phyloP scores from a whole-genome alignment of 1,140 invertebrate species.

The Scaptomyza graminum region DNA sequence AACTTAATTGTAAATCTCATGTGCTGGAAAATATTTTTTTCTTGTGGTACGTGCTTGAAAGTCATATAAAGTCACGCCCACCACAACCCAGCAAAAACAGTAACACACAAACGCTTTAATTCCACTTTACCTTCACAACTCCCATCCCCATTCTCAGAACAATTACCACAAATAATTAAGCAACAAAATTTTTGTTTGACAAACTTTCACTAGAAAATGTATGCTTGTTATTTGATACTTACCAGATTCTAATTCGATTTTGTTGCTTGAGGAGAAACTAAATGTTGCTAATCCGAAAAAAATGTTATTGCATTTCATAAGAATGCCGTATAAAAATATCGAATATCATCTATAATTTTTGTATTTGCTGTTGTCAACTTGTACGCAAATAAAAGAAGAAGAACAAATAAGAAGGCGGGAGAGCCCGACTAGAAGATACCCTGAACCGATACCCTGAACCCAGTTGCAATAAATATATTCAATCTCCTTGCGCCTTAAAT shows the following conservation, averaged over 20 bases:
- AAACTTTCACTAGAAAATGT: not conserved
- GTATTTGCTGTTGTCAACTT: conserved; percentile 3
- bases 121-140: not conserved
- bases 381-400: conserved; percentile 1
- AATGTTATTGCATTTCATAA: conserved; percentile 1
- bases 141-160: no score
- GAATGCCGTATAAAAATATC: not conserved
- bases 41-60: not conserved
- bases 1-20: conserved; percentile 54
- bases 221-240: not conserved
- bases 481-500: no score
- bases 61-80: not conserved
- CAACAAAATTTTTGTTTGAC: conserved; percentile 21
- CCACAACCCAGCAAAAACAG: not conserved
- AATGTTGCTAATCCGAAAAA: conserved; percentile 1
- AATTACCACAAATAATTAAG: conserved; percentile 27
- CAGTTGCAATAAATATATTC: no score
- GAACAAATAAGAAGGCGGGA: no score
- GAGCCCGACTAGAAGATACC: no score
- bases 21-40: conserved; percentile 28
- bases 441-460: no score
- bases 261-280: not conserved
- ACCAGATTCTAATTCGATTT: not conserved
- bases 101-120: conserved; percentile 4
- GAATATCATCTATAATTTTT: not conserved